phyloP scores from a whole-genome alignment of 2,888 invertebrate genomes.

The Sesamia inferens region DNA sequence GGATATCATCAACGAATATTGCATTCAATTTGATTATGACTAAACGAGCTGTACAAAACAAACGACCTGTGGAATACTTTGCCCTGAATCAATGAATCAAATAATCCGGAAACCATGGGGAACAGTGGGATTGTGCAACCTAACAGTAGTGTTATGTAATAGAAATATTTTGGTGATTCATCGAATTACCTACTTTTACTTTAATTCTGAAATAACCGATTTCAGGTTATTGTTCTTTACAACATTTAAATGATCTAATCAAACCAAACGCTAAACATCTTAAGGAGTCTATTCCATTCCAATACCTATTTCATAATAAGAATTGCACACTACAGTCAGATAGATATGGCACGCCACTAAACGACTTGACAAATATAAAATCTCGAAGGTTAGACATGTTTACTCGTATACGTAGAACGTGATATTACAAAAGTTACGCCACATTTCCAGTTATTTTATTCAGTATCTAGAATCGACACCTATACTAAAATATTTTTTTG shows the following conservation, averaged over 20 bases:
- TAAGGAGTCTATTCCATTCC: neutral
- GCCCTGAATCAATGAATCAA: no score
- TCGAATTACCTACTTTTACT: neutral
- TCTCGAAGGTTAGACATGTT: conserved; percentile 15
- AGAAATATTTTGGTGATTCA: neutral
- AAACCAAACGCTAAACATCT: no score
- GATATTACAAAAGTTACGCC: conserved; percentile 37
- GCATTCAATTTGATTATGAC: no score
- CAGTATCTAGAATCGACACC: conserved; percentile 9
- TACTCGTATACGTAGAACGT: conserved; percentile 21
- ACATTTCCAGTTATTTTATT: conserved; percentile 19
- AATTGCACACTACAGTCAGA: neutral
- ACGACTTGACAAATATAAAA: no score
- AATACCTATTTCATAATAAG: neutral
- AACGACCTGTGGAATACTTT: no score
- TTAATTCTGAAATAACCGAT: no score
- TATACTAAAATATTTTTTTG: conserved; percentile 1
- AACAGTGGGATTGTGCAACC: no score
- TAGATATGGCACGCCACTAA: no score
- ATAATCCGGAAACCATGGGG: no score
- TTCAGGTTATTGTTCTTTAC: neutral
- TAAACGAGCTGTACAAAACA: no score
- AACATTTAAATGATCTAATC: neutral
- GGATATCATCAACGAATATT: conserved; percentile 15
- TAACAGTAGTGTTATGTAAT: no score